Conservation (phyloP, 2,888 invertebrate genomes). For the Aporophyla lueneburgensis region DNA sequence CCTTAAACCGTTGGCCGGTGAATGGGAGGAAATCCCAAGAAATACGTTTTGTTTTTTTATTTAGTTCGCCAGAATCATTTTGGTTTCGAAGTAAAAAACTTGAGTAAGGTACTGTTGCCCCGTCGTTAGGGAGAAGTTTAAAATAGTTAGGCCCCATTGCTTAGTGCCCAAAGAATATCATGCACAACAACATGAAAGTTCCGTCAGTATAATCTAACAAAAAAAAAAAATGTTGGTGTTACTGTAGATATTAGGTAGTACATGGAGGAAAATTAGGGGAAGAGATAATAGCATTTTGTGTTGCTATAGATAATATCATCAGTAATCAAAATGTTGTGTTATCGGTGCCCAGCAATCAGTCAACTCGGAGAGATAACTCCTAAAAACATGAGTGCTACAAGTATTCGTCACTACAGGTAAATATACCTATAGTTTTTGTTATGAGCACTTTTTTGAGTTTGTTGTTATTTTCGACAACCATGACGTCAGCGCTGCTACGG, state of each 20-base stretch:
- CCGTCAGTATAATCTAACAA: not conserved
- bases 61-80: not conserved
- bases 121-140: not conserved
- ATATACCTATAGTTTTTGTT: conserved; percentile 35
- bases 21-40: not conserved
- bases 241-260: not conserved
- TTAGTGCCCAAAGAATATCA: not conserved
- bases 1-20: too few species aligned
- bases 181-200: not conserved
- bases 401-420: conserved; percentile 23
- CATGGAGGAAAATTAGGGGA: conserved; percentile 27
- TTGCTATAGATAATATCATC: conserved; percentile 25
- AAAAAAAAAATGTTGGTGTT: not conserved
- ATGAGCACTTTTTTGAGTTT: conserved; percentile 29
- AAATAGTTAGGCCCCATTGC: not conserved
- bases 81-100: conserved; percentile 11
- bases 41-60: not conserved
- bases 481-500: conserved; percentile 43
- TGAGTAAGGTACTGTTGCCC: not conserved
- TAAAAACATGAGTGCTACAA: conserved; percentile 28
- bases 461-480: conserved; percentile 42
- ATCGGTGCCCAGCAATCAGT: conserved; percentile 61
- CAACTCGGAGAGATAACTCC: conserved; percentile 60
- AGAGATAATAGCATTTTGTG: conserved; percentile 26
- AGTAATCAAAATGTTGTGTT: conserved; percentile 48